Base-by-base conservation (phyloP, 2,888 invertebrate species). In the Idaea biselata region DNA sequence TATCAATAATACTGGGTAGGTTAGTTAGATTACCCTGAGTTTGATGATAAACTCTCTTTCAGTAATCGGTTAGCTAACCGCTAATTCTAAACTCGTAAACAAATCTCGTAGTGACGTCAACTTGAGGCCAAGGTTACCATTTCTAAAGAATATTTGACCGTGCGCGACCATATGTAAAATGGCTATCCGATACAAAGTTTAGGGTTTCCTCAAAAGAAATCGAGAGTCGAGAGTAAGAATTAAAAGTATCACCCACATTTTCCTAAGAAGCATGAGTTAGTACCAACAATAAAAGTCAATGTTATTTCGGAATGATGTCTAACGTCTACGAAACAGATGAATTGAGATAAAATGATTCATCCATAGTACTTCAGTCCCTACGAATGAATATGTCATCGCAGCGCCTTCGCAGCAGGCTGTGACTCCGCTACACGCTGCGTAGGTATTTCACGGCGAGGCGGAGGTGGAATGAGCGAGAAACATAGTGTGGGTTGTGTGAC, bases 391-490 rank as follows among this genome's bases (percentile, higher is more conserved):
- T 68, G 68, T 73, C 70, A 74, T 64, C 71, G 67, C 69, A 72
- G 75, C 63, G 72, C 63, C 74, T 73, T 74, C 75, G 76, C 73
- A 76, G 74, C 75, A 66, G 68, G 68, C 68, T 61, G 68, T 72
- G 68, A 74, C 74, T 73, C 73, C 64, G 67, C 66, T 67, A 63
- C 55, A 67, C 61, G n/a, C n/a, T n/a, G n/a, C n/a, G 68, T 63
- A 67, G 66, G 68, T 70, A 68, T 66, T 69, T 63, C 69, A 71
- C 63, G 73, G 62, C 64, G 67, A 70, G 74, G 78, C 73, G 78
- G 82, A 84, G 83, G 83, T 89, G 80, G 91, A 92, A 92, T 87
- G 91, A 92, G 89, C 91, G 91, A 92, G 91, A 92, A 91, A 79
- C 84, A 87, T 72, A 84, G 91, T 89, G 91, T 90, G 91, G 91